Percentiles rank a stretch among this genome's conserved stretches.
phyloP scores from a whole-genome alignment of 2,888 invertebrate species.

The Tupiocoris notatus region DNA sequence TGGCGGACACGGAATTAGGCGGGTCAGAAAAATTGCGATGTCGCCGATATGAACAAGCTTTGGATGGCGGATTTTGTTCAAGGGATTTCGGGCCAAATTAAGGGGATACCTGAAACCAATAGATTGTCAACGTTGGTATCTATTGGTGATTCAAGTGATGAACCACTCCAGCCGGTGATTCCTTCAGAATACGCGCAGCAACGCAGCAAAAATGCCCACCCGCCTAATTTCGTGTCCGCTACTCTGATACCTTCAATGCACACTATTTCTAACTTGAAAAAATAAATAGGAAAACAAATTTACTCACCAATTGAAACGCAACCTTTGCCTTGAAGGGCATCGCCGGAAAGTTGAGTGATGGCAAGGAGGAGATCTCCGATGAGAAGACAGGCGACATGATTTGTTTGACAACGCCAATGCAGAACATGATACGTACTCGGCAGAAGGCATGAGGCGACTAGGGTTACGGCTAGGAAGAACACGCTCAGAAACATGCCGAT shows the following conservation, averaged over 20 bases:
- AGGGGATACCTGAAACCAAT: no score
- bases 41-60: no score
- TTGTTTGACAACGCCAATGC: constrained; percentile 86
- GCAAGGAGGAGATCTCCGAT: constrained; percentile 77
- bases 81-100: no score
- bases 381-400: constrained; percentile 79
- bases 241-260: background rate
- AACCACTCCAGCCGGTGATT: no score
- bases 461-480: constrained; percentile 75
- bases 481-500: constrained; percentile 76
- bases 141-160: no score
- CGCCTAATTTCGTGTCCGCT: no score
- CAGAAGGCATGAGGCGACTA: constrained; percentile 74
- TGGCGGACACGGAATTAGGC: no score
- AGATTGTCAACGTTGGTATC: no score
- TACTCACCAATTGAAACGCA: constrained; percentile 73
- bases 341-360: constrained; percentile 69
- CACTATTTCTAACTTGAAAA: background rate
- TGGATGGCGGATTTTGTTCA: no score
- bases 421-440: constrained; percentile 81
- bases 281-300: constrained; percentile 4
- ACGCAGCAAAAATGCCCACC: no score
- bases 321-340: constrained; percentile 60
- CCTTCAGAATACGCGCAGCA: no score
- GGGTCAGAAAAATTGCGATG: no score